phyloP scores from a whole-genome alignment of 2,797 vertebrate species.

The Melopsittacus undulatus region DNA sequence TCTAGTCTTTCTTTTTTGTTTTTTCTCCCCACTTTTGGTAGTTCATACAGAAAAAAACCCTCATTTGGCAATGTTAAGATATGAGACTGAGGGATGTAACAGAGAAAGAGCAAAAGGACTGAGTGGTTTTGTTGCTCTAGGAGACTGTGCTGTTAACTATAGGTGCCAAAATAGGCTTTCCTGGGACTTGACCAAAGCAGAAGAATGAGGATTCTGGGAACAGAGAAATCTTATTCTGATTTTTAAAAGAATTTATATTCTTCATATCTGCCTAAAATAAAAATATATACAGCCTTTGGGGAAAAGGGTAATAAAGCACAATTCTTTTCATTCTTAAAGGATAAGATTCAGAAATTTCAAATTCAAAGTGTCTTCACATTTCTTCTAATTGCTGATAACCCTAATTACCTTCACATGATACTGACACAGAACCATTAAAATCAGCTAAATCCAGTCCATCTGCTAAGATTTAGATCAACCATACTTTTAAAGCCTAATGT shows the following conservation, averaged over 20 bases:
- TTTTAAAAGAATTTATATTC: neutral
- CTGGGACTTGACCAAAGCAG: neutral
- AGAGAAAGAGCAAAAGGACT: neutral
- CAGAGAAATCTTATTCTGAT: neutral
- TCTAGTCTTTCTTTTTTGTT: neutral
- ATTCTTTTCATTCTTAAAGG: neutral
- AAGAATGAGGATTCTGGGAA: neutral
- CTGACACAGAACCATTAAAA: neutral
- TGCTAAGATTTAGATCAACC: neutral
- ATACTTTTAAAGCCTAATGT: neutral
- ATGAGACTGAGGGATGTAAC: neutral
- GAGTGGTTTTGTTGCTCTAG: neutral
- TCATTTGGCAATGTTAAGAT: neutral
- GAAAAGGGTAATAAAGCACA: neutral
- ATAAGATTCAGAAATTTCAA: conserved; percentile 2
- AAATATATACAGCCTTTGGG: neutral
- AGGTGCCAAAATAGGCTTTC: conserved; percentile 6
- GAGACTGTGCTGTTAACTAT: neutral
- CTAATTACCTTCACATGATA: neutral
- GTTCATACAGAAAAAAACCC: neutral
- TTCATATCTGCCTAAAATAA: neutral
- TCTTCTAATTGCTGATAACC: neutral
- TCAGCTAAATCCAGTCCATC: neutral
- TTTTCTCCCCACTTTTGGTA: neutral
- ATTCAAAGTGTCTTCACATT: neutral